Conservation (phyloP, 2,888 invertebrate genomes). For the Acanthosepion lycidas region DNA sequence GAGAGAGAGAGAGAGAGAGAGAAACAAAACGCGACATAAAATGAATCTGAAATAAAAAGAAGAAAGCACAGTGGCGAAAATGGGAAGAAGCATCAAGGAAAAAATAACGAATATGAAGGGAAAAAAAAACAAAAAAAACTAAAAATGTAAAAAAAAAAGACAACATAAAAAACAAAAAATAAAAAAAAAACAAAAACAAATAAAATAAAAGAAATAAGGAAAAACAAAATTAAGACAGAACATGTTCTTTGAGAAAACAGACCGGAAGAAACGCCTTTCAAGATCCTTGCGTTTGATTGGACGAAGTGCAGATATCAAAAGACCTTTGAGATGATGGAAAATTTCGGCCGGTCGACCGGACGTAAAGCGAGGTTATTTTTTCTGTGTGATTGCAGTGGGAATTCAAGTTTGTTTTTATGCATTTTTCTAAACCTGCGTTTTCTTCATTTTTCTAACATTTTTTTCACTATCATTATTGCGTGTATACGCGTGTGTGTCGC, state of each 20-base stretch:
- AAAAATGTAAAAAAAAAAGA: not conserved
- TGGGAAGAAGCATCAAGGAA: not conserved
- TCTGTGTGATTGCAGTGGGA: not conserved
- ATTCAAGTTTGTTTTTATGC: constrained; percentile 12
- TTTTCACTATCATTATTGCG: not conserved
- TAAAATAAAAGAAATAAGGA: not conserved
- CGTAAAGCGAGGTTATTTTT: not conserved
- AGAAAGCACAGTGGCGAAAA: not conserved
- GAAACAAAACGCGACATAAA: too few species aligned
- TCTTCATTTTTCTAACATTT: not conserved
- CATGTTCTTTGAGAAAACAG: constrained; percentile 1
- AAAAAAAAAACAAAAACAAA: not conserved
- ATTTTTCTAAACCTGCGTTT: not conserved
- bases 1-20: not conserved
- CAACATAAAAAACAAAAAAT: not conserved
- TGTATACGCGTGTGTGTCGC: not conserved
- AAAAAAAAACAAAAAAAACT: not conserved
- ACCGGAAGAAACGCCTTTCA: constrained; percentile 33
- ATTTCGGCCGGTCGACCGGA: not conserved
- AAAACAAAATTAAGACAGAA: not conserved
- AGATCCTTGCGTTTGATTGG: constrained; percentile 22
- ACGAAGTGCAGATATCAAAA: constrained; percentile 20
- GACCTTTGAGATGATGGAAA: constrained; percentile 33
- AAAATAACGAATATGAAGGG: not conserved
- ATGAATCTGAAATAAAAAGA: too few species aligned